Evolutionary conservation across 92 coral and sea anemone species (phyloP), one percentile per base, ranked within the genome.

Genomic region (Epizoanthus stellaris): DNA sequence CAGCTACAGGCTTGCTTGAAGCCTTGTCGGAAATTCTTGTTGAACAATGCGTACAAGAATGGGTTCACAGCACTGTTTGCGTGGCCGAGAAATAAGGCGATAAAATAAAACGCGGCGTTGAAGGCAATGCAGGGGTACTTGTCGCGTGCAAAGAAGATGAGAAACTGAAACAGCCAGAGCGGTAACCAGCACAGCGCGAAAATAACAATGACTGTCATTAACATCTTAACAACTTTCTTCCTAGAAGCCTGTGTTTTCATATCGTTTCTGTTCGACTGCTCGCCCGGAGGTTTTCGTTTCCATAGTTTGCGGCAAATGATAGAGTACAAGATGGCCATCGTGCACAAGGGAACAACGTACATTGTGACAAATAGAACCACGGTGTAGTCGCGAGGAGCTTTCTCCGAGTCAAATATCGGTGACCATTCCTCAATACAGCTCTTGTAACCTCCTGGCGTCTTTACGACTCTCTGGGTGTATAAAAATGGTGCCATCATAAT

Each of bases 171-270:
- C 12, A 89, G 75, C 73, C 91, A 89, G 3, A 94, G 88, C 10
- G 98, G 98, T 36, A 94, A 88, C 98, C 98, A 94, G 25, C 95
- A 94, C n/a, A 84, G 76, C 56, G 92, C 92, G 65, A 94, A 94
- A 34, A 90, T 38, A 9, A 89, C 59, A 12, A 92, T 84, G 16
- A 94, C 93, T 3, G 93, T 90, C 8, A 94, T 90, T 36, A 94
- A 70, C 98, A 94, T 94, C 70, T 94, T 92, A 5, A 94, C 92
- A 54, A 94, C 95, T 82, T 88, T 92, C 85, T 86, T 93, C 34
- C 92, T 88, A 45, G 90, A 74, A 5, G 88, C 83, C 67, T 86
- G 88, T 0, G 80, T 80, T 43, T 75, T 89, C 54, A 80, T 43
- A 13, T 86, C 92, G 59, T 87, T 90, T 54, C 88, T 66, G 56